phyloP scores from a whole-genome alignment of 1,140 invertebrate species.

The Melanaphis sacchari region DNA sequence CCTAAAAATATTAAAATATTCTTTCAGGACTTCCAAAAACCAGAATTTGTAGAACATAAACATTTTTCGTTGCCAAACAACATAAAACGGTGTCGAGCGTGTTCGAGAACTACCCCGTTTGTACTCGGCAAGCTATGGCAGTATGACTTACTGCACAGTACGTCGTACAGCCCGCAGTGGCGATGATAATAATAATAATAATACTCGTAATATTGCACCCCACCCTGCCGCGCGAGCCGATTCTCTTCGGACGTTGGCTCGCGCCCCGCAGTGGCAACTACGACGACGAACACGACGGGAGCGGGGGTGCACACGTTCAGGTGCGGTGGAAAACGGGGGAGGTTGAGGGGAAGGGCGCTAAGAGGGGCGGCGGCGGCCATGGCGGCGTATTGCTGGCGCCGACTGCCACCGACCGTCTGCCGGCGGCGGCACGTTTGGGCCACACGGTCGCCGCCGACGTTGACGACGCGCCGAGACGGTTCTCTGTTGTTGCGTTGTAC shows the following conservation, averaged over 20 bases:
- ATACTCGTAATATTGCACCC: not conserved
- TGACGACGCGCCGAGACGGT: not conserved
- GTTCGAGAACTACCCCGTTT: not conserved
- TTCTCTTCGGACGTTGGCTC: not conserved
- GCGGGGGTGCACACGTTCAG: not conserved
- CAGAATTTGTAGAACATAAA: not conserved
- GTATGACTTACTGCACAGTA: too few relatives aligned
- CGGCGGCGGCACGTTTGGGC: not conserved
- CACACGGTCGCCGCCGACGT: not conserved
- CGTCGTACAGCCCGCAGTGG: not conserved
- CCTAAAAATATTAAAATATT: too few relatives aligned
- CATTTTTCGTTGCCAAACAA: too few relatives aligned
- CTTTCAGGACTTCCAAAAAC: not conserved
- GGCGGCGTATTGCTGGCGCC: conserved; percentile 43
- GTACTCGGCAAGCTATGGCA: not conserved
- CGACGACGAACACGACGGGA: not conserved
- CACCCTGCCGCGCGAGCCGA: not conserved
- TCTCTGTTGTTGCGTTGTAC: conserved; percentile 18
- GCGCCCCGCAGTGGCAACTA: not conserved
- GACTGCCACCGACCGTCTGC: conserved; percentile 28
- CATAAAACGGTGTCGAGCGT: not conserved
- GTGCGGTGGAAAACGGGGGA: not conserved
- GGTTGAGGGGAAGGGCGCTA: not conserved
- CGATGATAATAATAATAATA: not conserved
- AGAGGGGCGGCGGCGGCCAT: not conserved